Conservation (phyloP, 2,797 vertebrate genomes). For the Spheniscus humboldti region DNA sequence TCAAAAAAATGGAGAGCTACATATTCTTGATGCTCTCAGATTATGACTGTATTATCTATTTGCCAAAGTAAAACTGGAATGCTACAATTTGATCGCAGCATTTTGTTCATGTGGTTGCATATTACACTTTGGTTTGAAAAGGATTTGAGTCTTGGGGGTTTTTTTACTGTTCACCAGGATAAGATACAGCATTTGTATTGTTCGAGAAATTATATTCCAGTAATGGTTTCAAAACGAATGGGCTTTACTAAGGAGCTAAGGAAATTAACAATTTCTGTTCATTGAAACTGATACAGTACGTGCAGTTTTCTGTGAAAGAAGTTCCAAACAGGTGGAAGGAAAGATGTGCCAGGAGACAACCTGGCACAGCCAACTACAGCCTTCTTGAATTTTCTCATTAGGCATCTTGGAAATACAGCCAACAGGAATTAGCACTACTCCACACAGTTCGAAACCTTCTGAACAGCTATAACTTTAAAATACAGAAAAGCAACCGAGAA, state of each 20-base stretch:
- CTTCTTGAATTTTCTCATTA: background rate
- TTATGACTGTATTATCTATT: background rate
- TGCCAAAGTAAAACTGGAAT: background rate
- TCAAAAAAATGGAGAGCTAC: background rate
- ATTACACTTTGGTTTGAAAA: background rate
- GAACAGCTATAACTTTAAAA: background rate
- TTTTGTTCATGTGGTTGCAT: background rate
- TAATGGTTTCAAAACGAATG: background rate
- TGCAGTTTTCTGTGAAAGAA: background rate
- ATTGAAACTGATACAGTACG: background rate
- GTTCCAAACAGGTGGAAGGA: background rate
- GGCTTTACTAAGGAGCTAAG: background rate
- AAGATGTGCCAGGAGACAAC: background rate
- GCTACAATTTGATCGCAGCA: background rate
- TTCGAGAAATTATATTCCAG: background rate
- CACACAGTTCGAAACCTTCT: background rate
- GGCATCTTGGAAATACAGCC: background rate
- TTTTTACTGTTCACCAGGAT: background rate
- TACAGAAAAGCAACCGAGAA: background rate
- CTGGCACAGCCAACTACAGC: background rate
- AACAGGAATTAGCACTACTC: background rate
- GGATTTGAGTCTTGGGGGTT: background rate
- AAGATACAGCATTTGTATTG: background rate
- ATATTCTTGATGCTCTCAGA: background rate
- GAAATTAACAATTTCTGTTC: background rate